Evolutionary conservation across 1,140 invertebrate species (phyloP).

Genomic region (Chironomus striatipennis): DNA sequence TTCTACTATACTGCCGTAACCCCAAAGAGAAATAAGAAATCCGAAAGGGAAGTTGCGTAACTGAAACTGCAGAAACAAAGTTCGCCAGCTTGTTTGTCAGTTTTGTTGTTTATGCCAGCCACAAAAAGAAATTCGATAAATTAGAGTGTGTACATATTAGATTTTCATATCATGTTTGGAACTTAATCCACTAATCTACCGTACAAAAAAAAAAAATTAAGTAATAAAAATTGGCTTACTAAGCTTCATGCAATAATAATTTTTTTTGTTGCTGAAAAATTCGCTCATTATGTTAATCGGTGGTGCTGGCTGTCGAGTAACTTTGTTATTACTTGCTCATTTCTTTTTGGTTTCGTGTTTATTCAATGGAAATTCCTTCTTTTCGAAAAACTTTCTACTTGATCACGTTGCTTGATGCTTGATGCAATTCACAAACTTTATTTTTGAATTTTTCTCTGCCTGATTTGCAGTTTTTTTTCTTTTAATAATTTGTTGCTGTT

Average conservation of each 20-base stretch:
- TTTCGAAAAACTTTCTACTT: not conserved
- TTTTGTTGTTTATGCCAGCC: not conserved
- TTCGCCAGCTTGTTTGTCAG: not conserved
- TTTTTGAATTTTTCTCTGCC: not conserved
- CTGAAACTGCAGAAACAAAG: not conserved
- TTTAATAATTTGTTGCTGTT: no score
- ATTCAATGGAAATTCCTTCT: not conserved
- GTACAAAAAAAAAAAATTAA: no score
- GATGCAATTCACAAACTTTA: not conserved
- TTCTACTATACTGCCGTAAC: no score
- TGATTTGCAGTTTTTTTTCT: not conserved
- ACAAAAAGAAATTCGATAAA: not conserved
- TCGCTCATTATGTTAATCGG: not conserved
- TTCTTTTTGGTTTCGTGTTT: not conserved
- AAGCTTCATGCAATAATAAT: no score
- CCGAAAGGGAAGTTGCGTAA: slow-evolving; percentile 5
- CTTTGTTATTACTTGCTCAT: not conserved
- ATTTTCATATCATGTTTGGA: no score
- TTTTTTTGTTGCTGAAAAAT: not conserved
- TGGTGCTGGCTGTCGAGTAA: not conserved
- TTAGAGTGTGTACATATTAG: no score
- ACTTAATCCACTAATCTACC: no score
- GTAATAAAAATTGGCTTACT: no score
- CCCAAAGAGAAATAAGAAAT: not conserved
- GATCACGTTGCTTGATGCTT: not conserved